Percentiles rank a stretch among this genome's conserved stretches.
Conservation (phyloP, 2,888 invertebrate genomes). For the Liopterus haemorrhoidalis region DNA sequence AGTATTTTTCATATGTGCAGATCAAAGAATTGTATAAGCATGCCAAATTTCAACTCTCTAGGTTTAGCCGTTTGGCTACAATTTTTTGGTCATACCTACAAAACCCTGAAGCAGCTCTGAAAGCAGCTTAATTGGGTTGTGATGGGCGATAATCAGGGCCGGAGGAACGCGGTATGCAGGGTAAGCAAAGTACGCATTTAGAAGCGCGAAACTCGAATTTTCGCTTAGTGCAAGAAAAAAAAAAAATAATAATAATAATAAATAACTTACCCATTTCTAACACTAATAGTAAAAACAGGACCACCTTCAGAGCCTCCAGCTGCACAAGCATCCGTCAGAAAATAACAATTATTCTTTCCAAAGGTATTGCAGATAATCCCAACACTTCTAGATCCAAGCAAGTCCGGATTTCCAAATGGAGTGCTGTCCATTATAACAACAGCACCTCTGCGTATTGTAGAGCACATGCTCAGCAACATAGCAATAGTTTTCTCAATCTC, state of each 20-base stretch:
- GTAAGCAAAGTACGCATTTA: too few species aligned
- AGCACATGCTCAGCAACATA: background rate
- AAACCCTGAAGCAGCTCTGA: too few species aligned
- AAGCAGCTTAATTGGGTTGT: too few species aligned
- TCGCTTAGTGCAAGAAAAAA: too few species aligned
- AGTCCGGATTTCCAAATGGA: constrained; percentile 49
- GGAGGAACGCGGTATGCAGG: too few species aligned
- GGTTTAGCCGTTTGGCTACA: too few species aligned
- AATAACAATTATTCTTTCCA: constrained; percentile 49
- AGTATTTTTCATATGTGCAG: too few species aligned
- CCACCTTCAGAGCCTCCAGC: constrained; percentile 57
- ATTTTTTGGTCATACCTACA: too few species aligned
- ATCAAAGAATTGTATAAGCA: too few species aligned
- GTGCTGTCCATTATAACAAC: constrained; percentile 35
- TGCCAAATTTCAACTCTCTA: too few species aligned
- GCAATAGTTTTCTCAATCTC: background rate
- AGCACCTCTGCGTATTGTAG: constrained; percentile 24
- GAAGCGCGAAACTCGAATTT: too few species aligned
- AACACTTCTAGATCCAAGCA: constrained; percentile 52
- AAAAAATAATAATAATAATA: constrained; percentile 3
- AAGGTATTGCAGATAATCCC: constrained; percentile 55
- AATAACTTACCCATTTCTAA: constrained; percentile 27
- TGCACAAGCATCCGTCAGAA: constrained; percentile 56
- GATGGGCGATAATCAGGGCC: too few species aligned
- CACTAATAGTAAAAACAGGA: constrained; percentile 46